These are phyloP conservation scores for Rhamnusium bicolor DNA, from an alignment of 2,888 invertebrate genomes.

Conservation along the genomic window DNA sequence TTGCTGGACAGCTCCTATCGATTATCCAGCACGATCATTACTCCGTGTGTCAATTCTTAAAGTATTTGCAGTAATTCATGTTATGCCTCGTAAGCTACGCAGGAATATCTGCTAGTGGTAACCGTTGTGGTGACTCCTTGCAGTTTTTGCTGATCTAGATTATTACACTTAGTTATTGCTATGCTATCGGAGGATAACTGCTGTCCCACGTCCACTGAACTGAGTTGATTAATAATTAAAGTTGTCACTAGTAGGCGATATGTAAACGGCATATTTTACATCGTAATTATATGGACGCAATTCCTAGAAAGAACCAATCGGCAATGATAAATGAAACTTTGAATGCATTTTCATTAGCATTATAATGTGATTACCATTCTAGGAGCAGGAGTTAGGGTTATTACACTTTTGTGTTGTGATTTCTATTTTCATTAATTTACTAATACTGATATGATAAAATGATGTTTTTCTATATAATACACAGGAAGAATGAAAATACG, in stretches of 20 bases:
- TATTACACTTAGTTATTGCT: constrained; percentile 50
- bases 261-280: constrained; percentile 44
- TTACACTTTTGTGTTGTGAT: constrained; percentile 6
- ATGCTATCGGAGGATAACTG: constrained; percentile 21
- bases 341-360: constrained; percentile 20
- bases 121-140: constrained; percentile 30
- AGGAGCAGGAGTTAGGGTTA: constrained; percentile 3
- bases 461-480: not conserved
- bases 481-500: not conserved
- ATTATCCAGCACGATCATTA: constrained; percentile 60
- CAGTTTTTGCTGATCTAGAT: constrained; percentile 44
- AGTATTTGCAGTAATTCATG: constrained; percentile 57
- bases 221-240: constrained; percentile 50
- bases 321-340: constrained; percentile 29
- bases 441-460: not conserved
- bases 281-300: constrained; percentile 42
- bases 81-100: constrained; percentile 48
- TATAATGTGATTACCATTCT: constrained; percentile 11
- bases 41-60: constrained; percentile 55
- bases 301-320: constrained; percentile 32
- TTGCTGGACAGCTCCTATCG: constrained; percentile 54
- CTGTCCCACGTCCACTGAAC: constrained; percentile 31
- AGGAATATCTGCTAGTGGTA: constrained; percentile 37
- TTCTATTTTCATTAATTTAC: not conserved
- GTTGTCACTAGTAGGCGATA: constrained; percentile 50